phyloP scores from a whole-genome alignment of 2,888 invertebrate genomes.

The Ischnura elegans region DNA sequence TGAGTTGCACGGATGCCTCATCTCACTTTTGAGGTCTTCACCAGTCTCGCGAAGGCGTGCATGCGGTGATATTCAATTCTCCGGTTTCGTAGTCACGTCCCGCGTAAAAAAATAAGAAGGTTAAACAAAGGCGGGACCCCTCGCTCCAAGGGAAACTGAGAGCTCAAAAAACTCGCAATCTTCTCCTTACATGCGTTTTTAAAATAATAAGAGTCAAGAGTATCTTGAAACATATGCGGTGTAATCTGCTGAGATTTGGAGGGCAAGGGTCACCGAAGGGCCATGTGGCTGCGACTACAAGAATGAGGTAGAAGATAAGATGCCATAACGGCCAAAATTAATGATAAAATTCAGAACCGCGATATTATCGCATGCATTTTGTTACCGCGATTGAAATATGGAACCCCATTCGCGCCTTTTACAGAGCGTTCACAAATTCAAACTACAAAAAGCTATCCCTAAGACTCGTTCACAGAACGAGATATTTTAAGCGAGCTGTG shows the following conservation, averaged over 20 bases:
- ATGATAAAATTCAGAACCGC: background rate
- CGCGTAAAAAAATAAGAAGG: background rate
- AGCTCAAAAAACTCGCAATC: background rate
- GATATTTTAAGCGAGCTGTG: background rate
- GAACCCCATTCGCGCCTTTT: background rate
- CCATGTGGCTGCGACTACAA: background rate
- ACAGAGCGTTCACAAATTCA: background rate
- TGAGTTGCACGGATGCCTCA: background rate
- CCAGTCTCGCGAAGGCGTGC: slow-evolving; percentile 16
- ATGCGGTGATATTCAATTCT: slow-evolving; percentile 14
- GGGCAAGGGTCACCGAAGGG: background rate
- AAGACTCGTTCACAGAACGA: background rate
- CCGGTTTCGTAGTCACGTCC: slow-evolving; percentile 47
- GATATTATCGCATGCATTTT: background rate
- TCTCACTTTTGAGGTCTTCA: background rate
- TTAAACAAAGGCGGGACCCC: background rate
- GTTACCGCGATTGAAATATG: background rate
- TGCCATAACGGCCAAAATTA: background rate
- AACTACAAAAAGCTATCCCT: background rate
- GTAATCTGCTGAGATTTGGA: background rate
- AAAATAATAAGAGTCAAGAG: background rate
- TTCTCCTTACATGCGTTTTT: background rate
- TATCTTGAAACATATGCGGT: background rate
- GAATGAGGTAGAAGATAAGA: background rate
- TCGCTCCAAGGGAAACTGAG: slow-evolving; percentile 8